Base-by-base conservation (phyloP, 1,140 invertebrate genomes). In the Scaptomyza hsui region DNA sequence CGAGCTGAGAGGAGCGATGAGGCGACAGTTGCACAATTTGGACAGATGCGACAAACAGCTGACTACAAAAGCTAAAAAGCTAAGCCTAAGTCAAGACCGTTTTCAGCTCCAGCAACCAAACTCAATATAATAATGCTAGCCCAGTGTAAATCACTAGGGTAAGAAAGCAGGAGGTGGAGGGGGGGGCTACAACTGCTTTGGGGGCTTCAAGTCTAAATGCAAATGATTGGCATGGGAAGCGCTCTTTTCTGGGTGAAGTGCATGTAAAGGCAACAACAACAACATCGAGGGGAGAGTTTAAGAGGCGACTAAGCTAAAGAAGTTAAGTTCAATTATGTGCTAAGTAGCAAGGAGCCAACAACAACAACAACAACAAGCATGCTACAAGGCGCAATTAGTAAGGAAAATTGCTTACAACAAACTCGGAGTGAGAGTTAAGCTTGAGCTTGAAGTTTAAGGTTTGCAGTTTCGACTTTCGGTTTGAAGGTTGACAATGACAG, bases 211-310 rank as follows among this genome's bases (percentile, higher is more conserved):
- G 29, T 32, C 53, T 29, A 53, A 62, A 73, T 72, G 76, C 75
- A 88, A 86, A 88, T 86, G 82, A 88, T 80, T 88, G 82, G 80
- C 82, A 88, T 88, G 82, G 83, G 82, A 88, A 88, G 63, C 76
- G 69, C 61, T 61, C 52, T 63, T 78, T 64, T 70, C 26, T 72
- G 44, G 69, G 41, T 55, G 56, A 72, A 67, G 55, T 39, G 37
- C 21, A 47, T 21, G 44, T 16, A 26, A 37, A 32, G 21, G 21
- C 32, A 42, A 42, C 44, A 74, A 64, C 52, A 37, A n/a, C 32
- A 37, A 5, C 32, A 37, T 32, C 10, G 29, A 12, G 32, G n/a
- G 32, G 69, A 55, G 55, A 57, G 68, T 61, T 56, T 52, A 67
- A 78, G 62, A 74, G 61, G 80, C 71, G 60, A 55, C 56, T 78